These are phyloP conservation scores for Scaptomyza graminum DNA, from an alignment of 1,140 invertebrate species.

Conservation along the genomic window DNA sequence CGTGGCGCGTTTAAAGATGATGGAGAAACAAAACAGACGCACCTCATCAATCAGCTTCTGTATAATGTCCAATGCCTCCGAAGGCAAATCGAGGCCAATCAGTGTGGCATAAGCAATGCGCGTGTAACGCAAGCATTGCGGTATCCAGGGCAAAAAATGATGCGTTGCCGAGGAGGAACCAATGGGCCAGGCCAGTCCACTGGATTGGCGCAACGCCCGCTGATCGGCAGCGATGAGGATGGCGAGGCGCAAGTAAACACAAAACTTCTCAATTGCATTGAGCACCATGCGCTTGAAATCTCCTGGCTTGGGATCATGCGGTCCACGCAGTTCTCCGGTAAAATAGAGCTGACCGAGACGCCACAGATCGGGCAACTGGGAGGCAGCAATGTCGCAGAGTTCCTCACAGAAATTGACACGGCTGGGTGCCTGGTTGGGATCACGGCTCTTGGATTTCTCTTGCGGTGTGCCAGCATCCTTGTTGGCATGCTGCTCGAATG, in stretches of 20 bases:
- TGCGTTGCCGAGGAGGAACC: conserved; percentile 84
- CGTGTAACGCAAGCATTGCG: conserved; percentile 90
- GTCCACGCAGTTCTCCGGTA: conserved; percentile 90
- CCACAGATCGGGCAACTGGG: conserved; percentile 91
- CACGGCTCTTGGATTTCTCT: conserved; percentile 74
- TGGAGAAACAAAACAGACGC: conserved; percentile 93
- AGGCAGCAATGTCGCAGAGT: conserved; percentile 80
- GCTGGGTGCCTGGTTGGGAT: conserved; percentile 67
- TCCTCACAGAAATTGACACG: conserved; percentile 82
- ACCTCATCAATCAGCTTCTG: conserved; percentile 94
- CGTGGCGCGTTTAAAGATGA: conserved; percentile 92
- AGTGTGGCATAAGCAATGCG: conserved; percentile 88
- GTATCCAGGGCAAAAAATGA: conserved; percentile 89
- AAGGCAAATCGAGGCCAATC: conserved; percentile 91
- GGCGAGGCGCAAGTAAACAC: conserved; percentile 87
- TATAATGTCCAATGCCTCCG: conserved; percentile 91
- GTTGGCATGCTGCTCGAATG: conserved; percentile 73
- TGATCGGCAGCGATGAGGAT: conserved; percentile 86
- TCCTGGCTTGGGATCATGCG: conserved; percentile 86
- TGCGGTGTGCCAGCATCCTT: conserved; percentile 64
- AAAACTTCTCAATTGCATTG: conserved; percentile 87
- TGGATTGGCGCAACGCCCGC: conserved; percentile 72
- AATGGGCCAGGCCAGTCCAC: conserved; percentile 83
- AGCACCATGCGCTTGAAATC: conserved; percentile 87
- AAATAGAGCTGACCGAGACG: conserved; percentile 95